Evolutionary conservation across 1,140 invertebrate species (phyloP).

Genomic region (Apis florea): DNA sequence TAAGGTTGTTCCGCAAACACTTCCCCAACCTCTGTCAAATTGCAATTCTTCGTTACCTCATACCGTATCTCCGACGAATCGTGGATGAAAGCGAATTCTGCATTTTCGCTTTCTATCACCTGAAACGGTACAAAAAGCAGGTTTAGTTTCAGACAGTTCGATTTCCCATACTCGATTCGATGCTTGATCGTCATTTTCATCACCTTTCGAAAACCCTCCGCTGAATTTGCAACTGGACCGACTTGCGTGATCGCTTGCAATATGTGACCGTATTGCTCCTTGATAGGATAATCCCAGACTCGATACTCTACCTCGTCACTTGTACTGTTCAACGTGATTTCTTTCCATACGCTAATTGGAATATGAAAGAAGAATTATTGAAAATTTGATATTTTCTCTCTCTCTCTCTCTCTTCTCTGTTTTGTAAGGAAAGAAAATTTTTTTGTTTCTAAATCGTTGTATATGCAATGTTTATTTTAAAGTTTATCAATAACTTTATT

Average conservation of each 20-base stretch:
- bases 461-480: too few relatives aligned
- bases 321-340: slow-evolving; percentile 90
- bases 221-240: slow-evolving; percentile 84
- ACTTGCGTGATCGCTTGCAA: slow-evolving; percentile 90
- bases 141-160: too few relatives aligned
- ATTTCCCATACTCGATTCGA: neutral
- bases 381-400: too few relatives aligned
- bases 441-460: too few relatives aligned
- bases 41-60: slow-evolving; percentile 90
- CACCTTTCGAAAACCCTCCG: slow-evolving; percentile 88
- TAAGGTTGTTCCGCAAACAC: slow-evolving; percentile 94
- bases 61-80: slow-evolving; percentile 93
- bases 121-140: slow-evolving; percentile 50
- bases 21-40: slow-evolving; percentile 92
- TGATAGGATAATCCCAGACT: slow-evolving; percentile 96
- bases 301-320: slow-evolving; percentile 88
- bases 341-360: slow-evolving; percentile 89
- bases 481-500: neutral
- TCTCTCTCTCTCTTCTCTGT: too few relatives aligned
- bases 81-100: slow-evolving; percentile 94
- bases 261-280: slow-evolving; percentile 94
- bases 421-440: too few relatives aligned
- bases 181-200: too few relatives aligned
- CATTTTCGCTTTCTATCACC: slow-evolving; percentile 88
- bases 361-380: neutral